These are phyloP conservation scores for Porites divaricata DNA, from an alignment of 92 coral and sea anemone genomes.

Conservation along the genomic window DNA sequence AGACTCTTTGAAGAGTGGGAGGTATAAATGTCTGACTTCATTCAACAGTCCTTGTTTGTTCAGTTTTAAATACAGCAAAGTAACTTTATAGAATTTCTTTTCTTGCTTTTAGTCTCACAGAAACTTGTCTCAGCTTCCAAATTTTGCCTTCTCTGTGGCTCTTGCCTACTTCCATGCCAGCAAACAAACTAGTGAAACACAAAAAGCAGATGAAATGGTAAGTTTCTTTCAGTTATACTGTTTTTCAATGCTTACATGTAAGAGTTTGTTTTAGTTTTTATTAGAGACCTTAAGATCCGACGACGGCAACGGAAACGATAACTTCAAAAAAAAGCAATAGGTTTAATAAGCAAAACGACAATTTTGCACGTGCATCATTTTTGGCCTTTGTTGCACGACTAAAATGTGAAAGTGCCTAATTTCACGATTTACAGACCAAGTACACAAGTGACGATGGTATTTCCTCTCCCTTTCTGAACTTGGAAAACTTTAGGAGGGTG, in stretches of 20 bases:
- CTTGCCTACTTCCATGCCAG: constrained; percentile 82
- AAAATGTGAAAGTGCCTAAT: too few relatives aligned
- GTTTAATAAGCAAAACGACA: too few relatives aligned
- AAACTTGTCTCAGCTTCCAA: constrained; percentile 96
- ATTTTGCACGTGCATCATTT: too few relatives aligned
- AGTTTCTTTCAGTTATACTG: neutral
- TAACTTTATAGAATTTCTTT: neutral
- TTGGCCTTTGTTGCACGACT: too few relatives aligned
- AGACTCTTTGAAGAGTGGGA: constrained; percentile 96
- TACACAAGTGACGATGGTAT: too few relatives aligned
- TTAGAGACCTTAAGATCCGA: too few relatives aligned
- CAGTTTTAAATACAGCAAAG: neutral
- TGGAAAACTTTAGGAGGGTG: too few relatives aligned
- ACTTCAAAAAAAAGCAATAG: too few relatives aligned
- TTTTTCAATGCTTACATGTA: neutral
- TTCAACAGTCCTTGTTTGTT: neutral
- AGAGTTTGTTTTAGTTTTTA: too few relatives aligned
- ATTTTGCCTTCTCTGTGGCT: constrained; percentile 92
- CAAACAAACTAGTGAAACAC: constrained; percentile 46
- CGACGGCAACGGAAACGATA: too few relatives aligned
- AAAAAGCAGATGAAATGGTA: constrained; percentile 90
- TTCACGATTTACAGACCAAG: too few relatives aligned
- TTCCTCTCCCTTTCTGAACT: too few relatives aligned
- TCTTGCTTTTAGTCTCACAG: constrained; percentile 79
- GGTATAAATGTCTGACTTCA: constrained; percentile 40